These are phyloP conservation scores for Halocaridina rubra DNA, from an alignment of 2,888 invertebrate genomes.

Conservation along the genomic window DNA sequence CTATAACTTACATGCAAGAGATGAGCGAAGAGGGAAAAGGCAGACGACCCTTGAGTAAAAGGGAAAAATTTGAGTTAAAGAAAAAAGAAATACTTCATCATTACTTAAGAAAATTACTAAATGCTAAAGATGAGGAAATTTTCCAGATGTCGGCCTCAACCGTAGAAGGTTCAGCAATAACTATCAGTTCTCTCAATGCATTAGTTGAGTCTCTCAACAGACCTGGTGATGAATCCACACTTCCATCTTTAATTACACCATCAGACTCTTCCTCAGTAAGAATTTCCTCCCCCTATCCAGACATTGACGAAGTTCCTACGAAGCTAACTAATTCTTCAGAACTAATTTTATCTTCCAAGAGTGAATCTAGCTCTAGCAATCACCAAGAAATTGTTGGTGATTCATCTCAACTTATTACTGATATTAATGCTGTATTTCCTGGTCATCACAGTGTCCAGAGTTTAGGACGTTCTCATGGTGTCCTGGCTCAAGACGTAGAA, in stretches of 20 bases:
- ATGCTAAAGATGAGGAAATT: conserved; percentile 8
- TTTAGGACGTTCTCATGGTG: no score
- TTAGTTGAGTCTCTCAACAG: not conserved
- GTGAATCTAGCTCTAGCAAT: no score
- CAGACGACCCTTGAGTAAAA: conserved; percentile 31
- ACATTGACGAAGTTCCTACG: conserved; percentile 32
- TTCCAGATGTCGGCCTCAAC: conserved; percentile 29
- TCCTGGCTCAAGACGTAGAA: no score
- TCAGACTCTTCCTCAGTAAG: not conserved
- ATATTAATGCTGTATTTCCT: no score
- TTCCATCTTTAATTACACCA: not conserved
- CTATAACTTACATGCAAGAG: conserved; percentile 26
- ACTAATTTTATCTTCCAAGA: no score
- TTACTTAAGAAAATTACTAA: conserved; percentile 33
- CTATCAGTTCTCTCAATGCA: conserved; percentile 10
- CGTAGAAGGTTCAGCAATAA: conserved; percentile 44
- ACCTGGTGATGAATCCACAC: not conserved
- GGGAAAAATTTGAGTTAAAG: conserved; percentile 47
- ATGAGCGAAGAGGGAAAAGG: conserved; percentile 44
- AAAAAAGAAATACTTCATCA: conserved; percentile 26
- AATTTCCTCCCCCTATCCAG: not conserved
- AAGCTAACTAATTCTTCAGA: conserved; percentile 11
- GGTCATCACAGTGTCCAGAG: no score
- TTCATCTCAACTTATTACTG: no score
- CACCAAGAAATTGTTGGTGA: no score